Conservation (phyloP, 2,113 vertebrate species). For the Trematocara macrostoma region DNA sequence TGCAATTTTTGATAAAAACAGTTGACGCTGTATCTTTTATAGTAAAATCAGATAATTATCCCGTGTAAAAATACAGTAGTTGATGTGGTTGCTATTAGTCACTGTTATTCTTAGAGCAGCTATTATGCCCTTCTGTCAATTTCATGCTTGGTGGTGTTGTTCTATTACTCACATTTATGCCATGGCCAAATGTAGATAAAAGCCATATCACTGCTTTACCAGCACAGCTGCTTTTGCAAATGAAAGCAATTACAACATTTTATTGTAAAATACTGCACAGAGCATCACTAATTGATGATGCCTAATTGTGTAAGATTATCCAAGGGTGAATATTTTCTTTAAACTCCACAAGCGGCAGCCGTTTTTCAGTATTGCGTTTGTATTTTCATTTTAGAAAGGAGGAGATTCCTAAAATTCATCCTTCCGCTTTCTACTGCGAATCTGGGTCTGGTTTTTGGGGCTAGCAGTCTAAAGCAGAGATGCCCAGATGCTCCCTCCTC, state of each 20-base stretch:
- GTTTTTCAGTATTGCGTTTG: not conserved
- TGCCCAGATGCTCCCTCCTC: not conserved
- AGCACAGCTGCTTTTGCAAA: not conserved
- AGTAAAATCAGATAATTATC: not conserved
- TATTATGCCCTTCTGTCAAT: not conserved
- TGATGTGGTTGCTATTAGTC: not conserved
- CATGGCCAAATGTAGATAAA: not conserved
- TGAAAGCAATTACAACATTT: not conserved
- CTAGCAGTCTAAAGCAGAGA: not conserved
- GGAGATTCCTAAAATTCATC: not conserved
- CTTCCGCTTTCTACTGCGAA: not conserved
- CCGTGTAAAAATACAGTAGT: not conserved
- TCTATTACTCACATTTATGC: not conserved
- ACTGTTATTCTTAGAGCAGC: not conserved
- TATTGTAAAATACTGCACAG: not conserved
- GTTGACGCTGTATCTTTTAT: not conserved
- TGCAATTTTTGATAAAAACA: not conserved
- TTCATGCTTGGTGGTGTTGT: not conserved
- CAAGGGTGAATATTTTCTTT: not conserved
- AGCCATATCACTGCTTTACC: not conserved
- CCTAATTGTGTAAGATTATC: not conserved
- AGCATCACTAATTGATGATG: constrained; percentile 14
- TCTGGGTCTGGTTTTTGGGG: not conserved
- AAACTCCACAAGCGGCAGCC: not conserved
- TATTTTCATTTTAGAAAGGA: not conserved